Evolutionary conservation across 1,140 invertebrate species (phyloP).

Genomic region (Neodiprion virginianus): DNA sequence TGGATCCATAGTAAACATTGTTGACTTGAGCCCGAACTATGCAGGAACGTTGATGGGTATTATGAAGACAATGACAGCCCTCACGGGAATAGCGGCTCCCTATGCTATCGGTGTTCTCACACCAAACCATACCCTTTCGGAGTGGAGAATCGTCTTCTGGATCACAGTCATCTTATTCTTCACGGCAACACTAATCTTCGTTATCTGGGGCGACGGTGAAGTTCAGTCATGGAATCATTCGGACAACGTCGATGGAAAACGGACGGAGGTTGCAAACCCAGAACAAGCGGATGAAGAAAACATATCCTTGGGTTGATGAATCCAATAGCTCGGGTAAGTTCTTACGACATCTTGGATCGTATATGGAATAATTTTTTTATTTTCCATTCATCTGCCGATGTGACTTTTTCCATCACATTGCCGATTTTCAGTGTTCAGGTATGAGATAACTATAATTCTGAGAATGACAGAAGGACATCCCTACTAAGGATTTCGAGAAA

Average conservation of each 20-base stretch:
- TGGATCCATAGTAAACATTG: conserved; percentile 76
- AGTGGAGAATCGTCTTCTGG: conserved; percentile 82
- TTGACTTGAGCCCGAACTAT: conserved; percentile 82
- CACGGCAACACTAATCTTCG: no score
- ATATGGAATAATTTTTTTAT: neutral
- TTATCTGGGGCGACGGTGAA: conserved; percentile 65
- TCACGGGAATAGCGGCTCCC: conserved; percentile 80
- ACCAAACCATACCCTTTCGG: conserved; percentile 69
- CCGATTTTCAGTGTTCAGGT: no score
- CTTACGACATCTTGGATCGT: no score
- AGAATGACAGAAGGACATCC: no score
- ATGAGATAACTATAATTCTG: no score
- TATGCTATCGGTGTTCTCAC: conserved; percentile 77
- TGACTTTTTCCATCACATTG: conserved; percentile 45
- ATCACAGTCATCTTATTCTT: no score
- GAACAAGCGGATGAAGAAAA: neutral
- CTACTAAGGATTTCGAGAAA: no score
- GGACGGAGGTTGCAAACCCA: neutral
- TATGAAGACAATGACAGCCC: conserved; percentile 80
- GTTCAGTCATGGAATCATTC: conserved; percentile 73
- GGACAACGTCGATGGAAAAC: conserved; percentile 30
- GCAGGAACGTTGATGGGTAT: conserved; percentile 82
- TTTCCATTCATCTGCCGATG: conserved; percentile 38
- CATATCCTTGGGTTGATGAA: no score
- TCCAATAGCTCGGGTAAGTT: no score